phyloP scores from a whole-genome alignment of 1,140 invertebrate species.

The Drosophila nannoptera region DNA sequence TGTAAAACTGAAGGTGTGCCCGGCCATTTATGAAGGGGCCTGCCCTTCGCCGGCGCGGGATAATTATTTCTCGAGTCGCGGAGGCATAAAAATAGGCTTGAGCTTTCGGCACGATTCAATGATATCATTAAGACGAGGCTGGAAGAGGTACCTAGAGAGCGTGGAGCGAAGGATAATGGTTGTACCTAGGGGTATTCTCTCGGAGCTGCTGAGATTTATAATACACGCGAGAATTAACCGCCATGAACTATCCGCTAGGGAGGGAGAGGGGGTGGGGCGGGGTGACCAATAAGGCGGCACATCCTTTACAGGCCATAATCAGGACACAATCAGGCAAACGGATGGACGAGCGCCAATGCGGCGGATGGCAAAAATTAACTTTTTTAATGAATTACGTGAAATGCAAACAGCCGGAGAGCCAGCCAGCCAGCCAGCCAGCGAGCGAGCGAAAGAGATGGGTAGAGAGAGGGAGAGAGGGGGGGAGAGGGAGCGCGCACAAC shows the following conservation, averaged over 20 bases:
- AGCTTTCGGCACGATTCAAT: neutral
- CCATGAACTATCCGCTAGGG: conserved; percentile 52
- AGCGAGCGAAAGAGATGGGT: neutral
- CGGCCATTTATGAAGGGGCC: conserved; percentile 40
- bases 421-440: neutral
- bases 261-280: neutral
- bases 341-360: conserved; percentile 45
- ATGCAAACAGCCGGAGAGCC: conserved; percentile 7
- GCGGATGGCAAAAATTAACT: conserved; percentile 75
- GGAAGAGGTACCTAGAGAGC: too few relatives aligned
- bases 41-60: conserved; percentile 22
- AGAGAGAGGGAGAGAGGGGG: neutral
- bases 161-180: too few relatives aligned
- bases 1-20: conserved; percentile 22
- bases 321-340: conserved; percentile 61
- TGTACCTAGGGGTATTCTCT: too few relatives aligned
- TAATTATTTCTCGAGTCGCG: conserved; percentile 12
- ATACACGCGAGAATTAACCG: conserved; percentile 50
- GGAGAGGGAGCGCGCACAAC: conserved; percentile 54
- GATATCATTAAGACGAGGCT: too few relatives aligned
- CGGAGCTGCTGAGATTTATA: conserved; percentile 27
- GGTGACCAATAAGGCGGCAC: conserved; percentile 61
- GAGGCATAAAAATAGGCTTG: too few relatives aligned
- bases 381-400: conserved; percentile 73
- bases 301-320: conserved; percentile 71